Percentiles rank a stretch among this genome's conserved stretches.
These are phyloP conservation scores for Climacteris rufus DNA, from an alignment of 2,113 vertebrate species.

Conservation along the genomic window DNA sequence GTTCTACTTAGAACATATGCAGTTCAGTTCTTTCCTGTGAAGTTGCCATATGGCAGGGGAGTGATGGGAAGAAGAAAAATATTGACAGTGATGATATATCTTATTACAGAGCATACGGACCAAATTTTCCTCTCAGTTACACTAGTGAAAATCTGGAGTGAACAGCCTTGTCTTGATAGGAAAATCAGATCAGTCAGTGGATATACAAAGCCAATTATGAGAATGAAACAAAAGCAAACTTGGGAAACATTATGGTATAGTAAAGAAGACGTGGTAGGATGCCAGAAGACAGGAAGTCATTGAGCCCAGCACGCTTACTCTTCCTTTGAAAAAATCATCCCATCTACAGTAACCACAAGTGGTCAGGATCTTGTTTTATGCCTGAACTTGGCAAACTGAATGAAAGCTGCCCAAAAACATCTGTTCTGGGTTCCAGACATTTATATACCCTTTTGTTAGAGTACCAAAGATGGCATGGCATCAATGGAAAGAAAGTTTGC, in stretches of 20 bases:
- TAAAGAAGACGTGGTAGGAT: constrained; percentile 32
- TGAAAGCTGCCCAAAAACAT: constrained; percentile 38
- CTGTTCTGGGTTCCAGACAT: constrained; percentile 35
- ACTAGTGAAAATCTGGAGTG: constrained; percentile 60
- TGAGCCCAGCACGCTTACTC: background rate
- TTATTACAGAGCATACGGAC: constrained; percentile 58
- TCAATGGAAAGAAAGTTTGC: background rate
- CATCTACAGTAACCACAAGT: background rate
- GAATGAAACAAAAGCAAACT: constrained; percentile 60
- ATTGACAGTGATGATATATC: constrained; percentile 65
- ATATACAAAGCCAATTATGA: constrained; percentile 61
- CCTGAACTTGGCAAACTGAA: constrained; percentile 8
- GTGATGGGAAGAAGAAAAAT: constrained; percentile 62
- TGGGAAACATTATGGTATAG: constrained; percentile 56
- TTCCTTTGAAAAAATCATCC: constrained; percentile 9
- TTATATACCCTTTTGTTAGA: constrained; percentile 41
- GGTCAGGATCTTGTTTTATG: constrained; percentile 37
- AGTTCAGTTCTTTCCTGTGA: constrained; percentile 52
- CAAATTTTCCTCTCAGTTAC: constrained; percentile 65
- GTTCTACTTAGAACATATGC: constrained; percentile 54
- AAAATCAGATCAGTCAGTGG: constrained; percentile 58
- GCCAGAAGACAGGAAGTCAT: constrained; percentile 52
- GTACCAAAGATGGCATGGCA: constrained; percentile 2
- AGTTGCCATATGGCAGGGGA: constrained; percentile 58
- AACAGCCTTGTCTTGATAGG: constrained; percentile 46